Conservation (phyloP, 1,140 invertebrate species). For the Philaenus spumarius region DNA sequence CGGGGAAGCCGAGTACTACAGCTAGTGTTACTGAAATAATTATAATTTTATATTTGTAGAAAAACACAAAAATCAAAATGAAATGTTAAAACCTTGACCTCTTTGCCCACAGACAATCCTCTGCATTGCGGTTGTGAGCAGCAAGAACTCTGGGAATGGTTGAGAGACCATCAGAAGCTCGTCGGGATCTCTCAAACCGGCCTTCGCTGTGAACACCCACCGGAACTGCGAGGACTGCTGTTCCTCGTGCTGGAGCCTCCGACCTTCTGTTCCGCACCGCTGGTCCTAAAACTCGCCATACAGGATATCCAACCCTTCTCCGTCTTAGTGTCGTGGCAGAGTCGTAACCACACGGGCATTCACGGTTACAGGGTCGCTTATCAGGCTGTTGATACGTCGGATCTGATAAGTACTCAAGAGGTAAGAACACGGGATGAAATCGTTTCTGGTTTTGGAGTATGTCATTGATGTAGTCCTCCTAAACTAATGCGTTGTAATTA, state of each 20-base stretch:
- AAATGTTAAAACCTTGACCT: no score
- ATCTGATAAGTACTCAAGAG: not conserved
- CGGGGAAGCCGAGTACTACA: no score
- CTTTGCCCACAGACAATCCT: constrained; percentile 81
- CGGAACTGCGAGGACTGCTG: constrained; percentile 62
- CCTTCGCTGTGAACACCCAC: constrained; percentile 69
- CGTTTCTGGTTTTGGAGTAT: not conserved
- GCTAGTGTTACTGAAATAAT: no score
- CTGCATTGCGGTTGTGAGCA: constrained; percentile 74
- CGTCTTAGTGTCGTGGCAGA: constrained; percentile 81
- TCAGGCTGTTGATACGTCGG: constrained; percentile 57
- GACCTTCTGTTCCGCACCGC: constrained; percentile 71
- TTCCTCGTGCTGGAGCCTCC: constrained; percentile 71
- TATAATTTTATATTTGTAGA: no score
- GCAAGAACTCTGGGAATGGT: constrained; percentile 82
- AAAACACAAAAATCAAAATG: no score
- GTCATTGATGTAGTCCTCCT: not conserved
- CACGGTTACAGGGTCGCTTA: constrained; percentile 81
- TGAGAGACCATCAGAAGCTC: constrained; percentile 72
- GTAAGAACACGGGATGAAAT: not conserved
- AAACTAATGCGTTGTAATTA: not conserved
- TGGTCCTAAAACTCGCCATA: constrained; percentile 73
- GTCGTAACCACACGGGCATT: constrained; percentile 76
- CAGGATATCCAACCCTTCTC: constrained; percentile 83
- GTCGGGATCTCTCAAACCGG: constrained; percentile 45